Conservation (phyloP, 35 echinoderm and acorn worm genomes). For the Amphiura filiformis region DNA sequence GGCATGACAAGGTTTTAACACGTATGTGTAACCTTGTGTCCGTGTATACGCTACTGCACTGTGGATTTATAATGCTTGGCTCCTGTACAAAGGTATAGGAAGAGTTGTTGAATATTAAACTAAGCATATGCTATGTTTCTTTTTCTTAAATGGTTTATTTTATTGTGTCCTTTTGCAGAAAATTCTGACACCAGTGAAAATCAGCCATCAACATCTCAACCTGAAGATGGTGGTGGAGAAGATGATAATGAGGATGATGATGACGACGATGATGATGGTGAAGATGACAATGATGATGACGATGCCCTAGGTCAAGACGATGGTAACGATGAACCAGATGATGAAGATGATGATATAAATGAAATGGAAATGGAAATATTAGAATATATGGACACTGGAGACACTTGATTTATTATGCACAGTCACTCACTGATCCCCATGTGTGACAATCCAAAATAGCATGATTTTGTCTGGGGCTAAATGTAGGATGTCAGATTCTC, state of each 20-base stretch:
- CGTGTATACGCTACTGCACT: no score
- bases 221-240: no score
- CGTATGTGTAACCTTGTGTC: no score
- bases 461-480: not conserved
- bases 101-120: no score
- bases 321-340: not conserved
- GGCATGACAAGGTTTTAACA: no score
- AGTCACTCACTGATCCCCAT: not conserved
- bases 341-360: constrained; percentile 10
- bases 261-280: not conserved
- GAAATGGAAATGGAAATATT: constrained; percentile 23
- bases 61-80: no score
- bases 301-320: not conserved
- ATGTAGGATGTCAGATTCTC: no score
- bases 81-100: no score
- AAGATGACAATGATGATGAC: not conserved
- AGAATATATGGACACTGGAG: not conserved
- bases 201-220: constrained; percentile 10
- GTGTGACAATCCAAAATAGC: not conserved
- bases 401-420: not conserved
- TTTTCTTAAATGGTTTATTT: no score
- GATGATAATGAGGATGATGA: not conserved
- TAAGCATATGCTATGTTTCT: no score
- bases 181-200: not conserved
- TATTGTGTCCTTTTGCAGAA: not conserved